Evolutionary conservation across 2,888 invertebrate genomes (phyloP), one percentile per base, ranked within the genome.

Genomic region (Rhingia rostrata): DNA sequence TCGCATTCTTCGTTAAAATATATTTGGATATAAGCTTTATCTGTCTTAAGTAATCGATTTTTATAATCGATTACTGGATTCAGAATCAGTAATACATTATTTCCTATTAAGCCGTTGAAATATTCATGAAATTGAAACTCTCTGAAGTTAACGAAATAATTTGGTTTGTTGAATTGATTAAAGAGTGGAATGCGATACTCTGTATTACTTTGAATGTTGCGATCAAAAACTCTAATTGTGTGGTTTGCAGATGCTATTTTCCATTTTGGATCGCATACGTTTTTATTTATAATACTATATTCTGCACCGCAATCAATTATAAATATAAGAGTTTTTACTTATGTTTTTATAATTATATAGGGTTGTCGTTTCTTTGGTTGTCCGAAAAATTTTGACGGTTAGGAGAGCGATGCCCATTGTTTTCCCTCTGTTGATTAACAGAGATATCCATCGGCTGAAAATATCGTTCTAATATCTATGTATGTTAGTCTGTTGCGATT

Each of bases 391-490:
- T 75, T 67, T 12, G 3, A 14, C 14, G 12, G 49, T 32, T 37
- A 7, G 6, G 37, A 3, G 5, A 39, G 7, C 6, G 14, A 9
- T 30, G 33, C 41, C 4, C 33, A 4, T n/a, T 47, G 1, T 5
- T 30, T 37, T 35, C 5, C 37, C 30, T 54, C 14, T 30, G 7
- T 10, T 61, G 67, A 12, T 61, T 60, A 1, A 45, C 22, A 7
- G 41, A 12, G 10, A 69, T 49, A 3, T 61, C 66, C 67, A 77
- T 77, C 6, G 69, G 69, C 47, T 78, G 32, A 10, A 4, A 2
- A 4, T n/a, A n/a, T 67, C 12, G n/a, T 22, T 10, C 9, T 39
- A 0, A 10, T 47, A 37, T 5, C 37, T 12, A 49, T 58, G 12
- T 39, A 49, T 33, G n/a, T 56, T 45, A 39, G 63, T 9, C 14